These are phyloP conservation scores for Fregetta grallaria DNA, from an alignment of 2,113 vertebrate genomes.

Conservation along the genomic window DNA sequence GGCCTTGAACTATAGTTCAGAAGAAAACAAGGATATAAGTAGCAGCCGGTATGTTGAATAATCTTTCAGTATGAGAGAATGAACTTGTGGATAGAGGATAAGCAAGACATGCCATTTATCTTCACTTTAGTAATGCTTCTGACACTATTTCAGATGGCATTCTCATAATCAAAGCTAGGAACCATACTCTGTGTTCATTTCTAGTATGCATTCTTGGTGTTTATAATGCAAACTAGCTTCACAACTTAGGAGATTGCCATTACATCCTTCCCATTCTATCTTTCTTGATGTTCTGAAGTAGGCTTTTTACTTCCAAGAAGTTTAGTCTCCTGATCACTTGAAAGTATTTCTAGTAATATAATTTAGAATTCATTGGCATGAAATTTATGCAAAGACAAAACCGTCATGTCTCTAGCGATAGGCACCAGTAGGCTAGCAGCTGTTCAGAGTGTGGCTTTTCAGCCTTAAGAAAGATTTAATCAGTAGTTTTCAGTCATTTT, in stretches of 20 bases:
- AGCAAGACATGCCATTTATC: background rate
- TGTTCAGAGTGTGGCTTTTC: background rate
- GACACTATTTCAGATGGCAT: background rate
- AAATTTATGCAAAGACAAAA: background rate
- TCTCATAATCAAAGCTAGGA: background rate
- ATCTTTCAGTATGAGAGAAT: background rate
- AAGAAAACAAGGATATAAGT: background rate
- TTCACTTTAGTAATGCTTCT: background rate
- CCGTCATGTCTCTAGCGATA: background rate
- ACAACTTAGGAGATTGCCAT: background rate
- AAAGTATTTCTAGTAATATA: background rate
- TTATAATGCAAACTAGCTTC: background rate
- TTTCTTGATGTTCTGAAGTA: background rate
- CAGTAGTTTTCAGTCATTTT: background rate
- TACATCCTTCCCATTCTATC: background rate
- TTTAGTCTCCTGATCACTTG: background rate
- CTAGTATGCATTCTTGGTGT: background rate
- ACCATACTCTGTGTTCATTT: background rate
- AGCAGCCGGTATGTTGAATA: background rate
- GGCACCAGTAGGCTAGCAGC: background rate
- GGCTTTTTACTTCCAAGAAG: background rate
- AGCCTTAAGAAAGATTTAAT: background rate
- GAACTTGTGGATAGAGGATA: background rate
- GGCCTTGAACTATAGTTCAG: background rate
- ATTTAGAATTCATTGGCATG: background rate